These are phyloP conservation scores for Macrosiphum euphorbiae DNA, from an alignment of 2,888 invertebrate genomes.

Conservation along the genomic window DNA sequence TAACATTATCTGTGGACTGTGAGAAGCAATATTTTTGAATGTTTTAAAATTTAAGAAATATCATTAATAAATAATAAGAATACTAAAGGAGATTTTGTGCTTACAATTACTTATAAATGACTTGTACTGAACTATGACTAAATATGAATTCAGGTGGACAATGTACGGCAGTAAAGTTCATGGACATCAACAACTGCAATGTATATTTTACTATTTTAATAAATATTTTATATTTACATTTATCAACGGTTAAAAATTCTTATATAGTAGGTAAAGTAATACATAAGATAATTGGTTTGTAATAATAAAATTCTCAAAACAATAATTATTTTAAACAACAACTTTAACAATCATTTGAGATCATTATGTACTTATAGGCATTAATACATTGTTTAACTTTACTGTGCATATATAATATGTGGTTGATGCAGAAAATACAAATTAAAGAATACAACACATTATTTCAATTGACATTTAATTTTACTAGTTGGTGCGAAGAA, in stretches of 20 bases:
- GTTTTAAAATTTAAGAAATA: no score
- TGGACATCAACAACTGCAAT: not conserved
- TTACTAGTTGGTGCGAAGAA: not conserved
- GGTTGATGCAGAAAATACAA: not conserved
- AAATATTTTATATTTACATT: not conserved
- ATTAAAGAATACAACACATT: not conserved
- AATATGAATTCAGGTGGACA: not conserved
- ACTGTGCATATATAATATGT: not conserved
- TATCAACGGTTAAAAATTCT: not conserved
- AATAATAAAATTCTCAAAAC: not conserved
- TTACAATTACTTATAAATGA: not conserved
- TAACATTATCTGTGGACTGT: no score
- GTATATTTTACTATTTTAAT: not conserved
- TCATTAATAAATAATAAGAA: no score
- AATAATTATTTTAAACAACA: not conserved
- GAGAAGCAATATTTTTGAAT: no score
- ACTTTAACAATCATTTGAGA: conserved; percentile 20
- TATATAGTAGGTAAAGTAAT: not conserved
- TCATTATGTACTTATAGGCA: not conserved
- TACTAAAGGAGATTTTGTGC: not conserved
- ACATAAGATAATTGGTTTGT: not conserved
- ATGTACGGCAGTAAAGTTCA: not conserved
- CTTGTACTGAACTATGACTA: not conserved
- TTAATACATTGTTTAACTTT: not conserved
- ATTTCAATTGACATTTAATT: not conserved